Percentiles rank a stretch among this genome's conserved stretches.
Conservation (phyloP, 2,113 vertebrate species). For the Pedionomus torquatus region DNA sequence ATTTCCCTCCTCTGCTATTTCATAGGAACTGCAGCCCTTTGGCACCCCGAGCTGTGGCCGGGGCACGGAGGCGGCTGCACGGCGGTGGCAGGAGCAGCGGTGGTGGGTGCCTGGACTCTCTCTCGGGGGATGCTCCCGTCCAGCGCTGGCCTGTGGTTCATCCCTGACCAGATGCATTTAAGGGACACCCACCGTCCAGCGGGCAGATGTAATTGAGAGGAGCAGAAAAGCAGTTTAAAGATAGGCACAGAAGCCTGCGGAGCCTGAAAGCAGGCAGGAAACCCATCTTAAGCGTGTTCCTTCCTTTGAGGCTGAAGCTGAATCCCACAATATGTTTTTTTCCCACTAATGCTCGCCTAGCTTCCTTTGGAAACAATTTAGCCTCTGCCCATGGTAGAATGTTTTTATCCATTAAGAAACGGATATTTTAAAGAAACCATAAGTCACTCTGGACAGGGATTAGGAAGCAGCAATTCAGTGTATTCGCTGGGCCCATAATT, state of each 20-base stretch:
- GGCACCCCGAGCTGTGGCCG: background rate
- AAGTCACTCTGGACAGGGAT: slow-evolving; percentile 60
- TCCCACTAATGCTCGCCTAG: slow-evolving; percentile 61
- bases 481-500: slow-evolving; percentile 63
- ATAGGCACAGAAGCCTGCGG: background rate
- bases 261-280: slow-evolving; percentile 53
- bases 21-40: background rate
- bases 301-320: slow-evolving; percentile 61
- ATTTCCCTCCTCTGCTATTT: background rate
- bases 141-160: background rate
- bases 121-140: background rate
- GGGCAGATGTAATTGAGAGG: background rate
- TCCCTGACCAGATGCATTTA: background rate
- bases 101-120: rapidly evolving
- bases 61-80: rapidly evolving
- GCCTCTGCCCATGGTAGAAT: slow-evolving; percentile 54
- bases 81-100: background rate
- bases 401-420: slow-evolving; percentile 69
- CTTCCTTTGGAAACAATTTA: slow-evolving; percentile 72
- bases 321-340: slow-evolving; percentile 51
- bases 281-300: slow-evolving; percentile 37
- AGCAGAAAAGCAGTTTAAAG: slow-evolving; percentile 40
- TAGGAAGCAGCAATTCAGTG: slow-evolving; percentile 57
- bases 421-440: slow-evolving; percentile 70
- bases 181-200: background rate